Base-by-base conservation (phyloP, 1,140 invertebrate species). In the Eubasilissa regina region DNA sequence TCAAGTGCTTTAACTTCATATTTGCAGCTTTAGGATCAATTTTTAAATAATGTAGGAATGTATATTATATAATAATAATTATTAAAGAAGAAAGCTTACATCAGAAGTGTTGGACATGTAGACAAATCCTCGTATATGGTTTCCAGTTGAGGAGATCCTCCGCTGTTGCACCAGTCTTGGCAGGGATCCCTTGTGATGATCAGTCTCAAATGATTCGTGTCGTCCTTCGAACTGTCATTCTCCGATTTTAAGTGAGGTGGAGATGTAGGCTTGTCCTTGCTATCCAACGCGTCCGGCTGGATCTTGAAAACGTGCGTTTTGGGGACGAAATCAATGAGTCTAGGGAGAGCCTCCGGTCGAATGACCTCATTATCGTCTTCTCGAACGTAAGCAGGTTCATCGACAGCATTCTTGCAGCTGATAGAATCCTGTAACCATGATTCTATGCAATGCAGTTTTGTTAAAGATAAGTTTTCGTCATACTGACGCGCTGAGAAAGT, bases 241-340 rank as follows among this genome's bases (percentile, higher is more conserved):
- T 74, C 70, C 12, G 13, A 10, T 1, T 15, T 15, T 51, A 51
- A 25, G 1, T 47, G 7, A 10, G 21, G 10, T 9, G 51, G 21
- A 0, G 70, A 13, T 44, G 53, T 21, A 13, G 17, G 15, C 62
- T 75, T 77, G 53, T 85, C 83, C 56, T 78, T 62, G 72, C 75
- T 76, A 66, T 84, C 83, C 44, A 83, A 78, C 9, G 85, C 85
- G 35, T 62, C 70, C n/a, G 35, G 13, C 3, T 48, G 47, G 25
- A 58, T 60, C 51, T 77, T 80, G 45, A 68, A 56, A 17, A 64
- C 44, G 62, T 89, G 85, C 70, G 88, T 85, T 84, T 93, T 93
- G 10, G 92, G 93, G 10, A 94, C 91, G 84, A 93, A 91, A 85
- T 94, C 92, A 55, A 94, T 93, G 0, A 94, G 85, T 62, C 93